Base-by-base conservation (phyloP, 2,797 vertebrate genomes). In the Tadarida brasiliensis region DNA sequence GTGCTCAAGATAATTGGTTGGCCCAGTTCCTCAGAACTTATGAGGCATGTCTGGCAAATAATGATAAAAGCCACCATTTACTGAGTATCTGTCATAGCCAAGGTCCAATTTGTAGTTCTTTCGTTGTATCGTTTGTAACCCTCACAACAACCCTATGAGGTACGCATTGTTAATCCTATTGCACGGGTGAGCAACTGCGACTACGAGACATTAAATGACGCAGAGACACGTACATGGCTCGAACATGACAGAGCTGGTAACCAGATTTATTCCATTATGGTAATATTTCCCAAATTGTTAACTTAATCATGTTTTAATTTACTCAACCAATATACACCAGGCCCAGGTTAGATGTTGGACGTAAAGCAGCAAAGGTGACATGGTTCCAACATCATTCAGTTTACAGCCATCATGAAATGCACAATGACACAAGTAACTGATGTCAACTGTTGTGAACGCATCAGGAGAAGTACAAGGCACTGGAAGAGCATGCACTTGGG, bases 11-110 rank as follows among this genome's bases (percentile, higher is more conserved):
- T 61, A 82, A 61, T 12, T 33, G n/a, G 28, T 59, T 44, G 80
- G 57, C 67, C 49, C 74, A 82, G 39, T 30, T 77, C 26, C 35
- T 70, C 12, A 57, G 54, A 77, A 77, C 12, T 86, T 86, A 87
- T 3, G 24, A 56, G 47, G 10, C 4, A 2, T 87, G 49, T 51
- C 54, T 65, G 12, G 7, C 4, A 54, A 87, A 59, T 65, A 85
- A 51, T n/a, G 35, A 49, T 49, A 86, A 96, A 89, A 92, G 59
- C 11, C 86, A 90, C 57, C 28, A 80, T 8, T 68, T 85, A 28
- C 1, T 54, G 61, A 84, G 16, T 20, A 59, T 65, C 71, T 80
- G 8, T 35, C 33, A 39, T 49, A 56, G 73, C 59, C 84, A 81
- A 61, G 7, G n/a, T 68, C 67, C 20, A n/a, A 54, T 89, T 15